Evolutionary conservation across 2,888 invertebrate genomes (phyloP).

Genomic region (Schrankia costaestrigalis): DNA sequence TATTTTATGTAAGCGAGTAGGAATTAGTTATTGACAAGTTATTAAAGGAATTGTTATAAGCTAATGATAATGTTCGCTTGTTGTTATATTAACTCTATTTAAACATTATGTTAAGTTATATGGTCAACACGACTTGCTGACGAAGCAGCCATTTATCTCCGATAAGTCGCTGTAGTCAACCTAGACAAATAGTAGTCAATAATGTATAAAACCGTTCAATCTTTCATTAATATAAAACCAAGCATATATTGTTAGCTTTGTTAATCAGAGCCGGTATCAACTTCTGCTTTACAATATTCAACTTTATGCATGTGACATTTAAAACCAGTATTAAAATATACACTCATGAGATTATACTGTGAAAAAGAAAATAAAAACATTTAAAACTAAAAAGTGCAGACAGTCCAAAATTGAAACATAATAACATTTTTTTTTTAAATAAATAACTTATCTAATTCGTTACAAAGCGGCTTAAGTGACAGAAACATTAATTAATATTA

Average conservation of each 20-base stretch:
- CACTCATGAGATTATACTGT: slow-evolving; percentile 26
- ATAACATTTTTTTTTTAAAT: slow-evolving; percentile 38
- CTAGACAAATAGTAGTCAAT: no score
- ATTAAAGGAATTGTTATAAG: no score
- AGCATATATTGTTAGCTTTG: no score
- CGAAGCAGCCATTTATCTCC: no score
- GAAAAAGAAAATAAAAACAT: slow-evolving; percentile 15
- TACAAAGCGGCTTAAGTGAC: slow-evolving; percentile 25
- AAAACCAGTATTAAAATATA: slow-evolving; percentile 26
- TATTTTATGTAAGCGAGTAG: neutral
- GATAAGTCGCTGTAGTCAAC: no score
- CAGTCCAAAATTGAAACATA: slow-evolving; percentile 22
- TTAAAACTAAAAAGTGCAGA: slow-evolving; percentile 21
- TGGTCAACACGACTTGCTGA: no score
- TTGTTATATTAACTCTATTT: no score
- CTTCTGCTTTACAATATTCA: neutral
- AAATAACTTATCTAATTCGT: slow-evolving; percentile 53
- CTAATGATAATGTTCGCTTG: no score
- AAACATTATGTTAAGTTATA: no score
- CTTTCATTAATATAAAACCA: no score
- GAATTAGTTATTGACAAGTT: neutral
- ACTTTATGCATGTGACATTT: neutral
- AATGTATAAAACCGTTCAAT: no score
- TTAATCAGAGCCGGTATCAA: neutral
- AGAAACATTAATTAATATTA: no score